Evolutionary conservation across 2,888 invertebrate genomes (phyloP).

Genomic region (Eledona agricola): DNA sequence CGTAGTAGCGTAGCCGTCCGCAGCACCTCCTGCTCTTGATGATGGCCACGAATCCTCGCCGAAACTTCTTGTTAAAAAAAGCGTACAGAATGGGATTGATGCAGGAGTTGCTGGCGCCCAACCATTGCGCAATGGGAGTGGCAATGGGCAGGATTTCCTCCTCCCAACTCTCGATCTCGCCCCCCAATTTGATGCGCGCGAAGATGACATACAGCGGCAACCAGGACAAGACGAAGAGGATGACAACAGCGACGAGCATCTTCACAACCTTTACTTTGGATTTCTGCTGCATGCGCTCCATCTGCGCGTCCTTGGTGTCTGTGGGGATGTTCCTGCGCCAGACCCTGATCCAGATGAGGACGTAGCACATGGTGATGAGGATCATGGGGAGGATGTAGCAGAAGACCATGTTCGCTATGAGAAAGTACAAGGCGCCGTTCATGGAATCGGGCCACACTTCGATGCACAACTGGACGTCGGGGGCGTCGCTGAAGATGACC

Average conservation of each 20-base stretch:
- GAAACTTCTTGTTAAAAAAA: slow-evolving; percentile 93
- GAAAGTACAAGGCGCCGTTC: slow-evolving; percentile 85
- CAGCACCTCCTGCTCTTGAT: slow-evolving; percentile 87
- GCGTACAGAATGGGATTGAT: slow-evolving; percentile 95
- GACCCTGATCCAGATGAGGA: slow-evolving; percentile 88
- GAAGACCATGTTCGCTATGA: slow-evolving; percentile 86
- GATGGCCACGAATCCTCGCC: slow-evolving; percentile 89
- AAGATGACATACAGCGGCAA: slow-evolving; percentile 90
- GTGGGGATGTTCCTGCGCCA: slow-evolving; percentile 89
- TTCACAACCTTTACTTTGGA: slow-evolving; percentile 95
- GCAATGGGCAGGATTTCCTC: slow-evolving; percentile 82
- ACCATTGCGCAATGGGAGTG: slow-evolving; percentile 90
- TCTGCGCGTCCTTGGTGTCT: slow-evolving; percentile 89
- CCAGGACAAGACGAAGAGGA: slow-evolving; percentile 94
- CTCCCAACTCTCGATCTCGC: slow-evolving; percentile 78
- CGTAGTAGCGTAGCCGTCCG: slow-evolving; percentile 84
- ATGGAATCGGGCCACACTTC: slow-evolving; percentile 88
- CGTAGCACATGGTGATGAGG: slow-evolving; percentile 90
- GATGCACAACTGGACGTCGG: slow-evolving; percentile 79
- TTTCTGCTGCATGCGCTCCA: slow-evolving; percentile 92
- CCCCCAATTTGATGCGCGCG: slow-evolving; percentile 84
- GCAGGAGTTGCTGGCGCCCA: slow-evolving; percentile 93
- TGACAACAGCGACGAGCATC: slow-evolving; percentile 92
- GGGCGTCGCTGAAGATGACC: slow-evolving; percentile 76
- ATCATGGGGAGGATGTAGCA: slow-evolving; percentile 93